Percentiles rank a stretch among this genome's conserved stretches.
phyloP scores from a whole-genome alignment of 2,113 vertebrate species.

The Dolichotis patagonum region DNA sequence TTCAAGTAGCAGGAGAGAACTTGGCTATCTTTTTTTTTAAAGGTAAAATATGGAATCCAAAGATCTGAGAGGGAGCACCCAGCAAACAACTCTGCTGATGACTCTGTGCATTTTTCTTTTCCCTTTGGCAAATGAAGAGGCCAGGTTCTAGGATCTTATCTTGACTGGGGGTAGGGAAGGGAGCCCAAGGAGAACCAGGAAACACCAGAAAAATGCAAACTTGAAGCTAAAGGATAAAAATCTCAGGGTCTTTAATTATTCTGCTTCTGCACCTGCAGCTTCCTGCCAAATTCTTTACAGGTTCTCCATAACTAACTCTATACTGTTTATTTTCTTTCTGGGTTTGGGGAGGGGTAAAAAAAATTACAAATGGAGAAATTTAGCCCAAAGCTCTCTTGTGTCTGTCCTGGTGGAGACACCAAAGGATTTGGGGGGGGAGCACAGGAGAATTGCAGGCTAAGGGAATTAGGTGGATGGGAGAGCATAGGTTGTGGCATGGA shows the following conservation, averaged over 20 bases:
- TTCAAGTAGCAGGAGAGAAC: slow-evolving; percentile 40
- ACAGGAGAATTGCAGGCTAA: not conserved
- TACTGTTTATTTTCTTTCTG: slow-evolving; percentile 31
- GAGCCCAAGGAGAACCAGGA: not conserved
- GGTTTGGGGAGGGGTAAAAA: not conserved
- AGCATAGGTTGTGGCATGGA: not conserved
- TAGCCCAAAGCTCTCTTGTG: slow-evolving; percentile 38
- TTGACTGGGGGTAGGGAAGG: not conserved
- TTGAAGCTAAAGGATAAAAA: slow-evolving; percentile 56
- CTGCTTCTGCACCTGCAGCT: slow-evolving; percentile 58
- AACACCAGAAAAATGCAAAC: slow-evolving; percentile 2
- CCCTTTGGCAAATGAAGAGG: not conserved
- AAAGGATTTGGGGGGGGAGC: not conserved
- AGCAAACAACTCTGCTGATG: slow-evolving; percentile 19
- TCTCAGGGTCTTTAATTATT: not conserved
- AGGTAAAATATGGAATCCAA: slow-evolving; percentile 19
- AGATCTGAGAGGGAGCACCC: not conserved
- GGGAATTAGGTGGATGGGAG: not conserved
- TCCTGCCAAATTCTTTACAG: slow-evolving; percentile 29
- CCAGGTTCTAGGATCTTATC: slow-evolving; percentile 7
- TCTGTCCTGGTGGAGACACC: slow-evolving; percentile 44
- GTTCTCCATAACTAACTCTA: not conserved
- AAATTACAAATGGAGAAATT: slow-evolving; percentile 58
- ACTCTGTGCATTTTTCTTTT: not conserved
- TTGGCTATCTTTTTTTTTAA: slow-evolving; percentile 31